Base-by-base conservation (phyloP, 2,797 vertebrate species). In the Coreius guichenoti region DNA sequence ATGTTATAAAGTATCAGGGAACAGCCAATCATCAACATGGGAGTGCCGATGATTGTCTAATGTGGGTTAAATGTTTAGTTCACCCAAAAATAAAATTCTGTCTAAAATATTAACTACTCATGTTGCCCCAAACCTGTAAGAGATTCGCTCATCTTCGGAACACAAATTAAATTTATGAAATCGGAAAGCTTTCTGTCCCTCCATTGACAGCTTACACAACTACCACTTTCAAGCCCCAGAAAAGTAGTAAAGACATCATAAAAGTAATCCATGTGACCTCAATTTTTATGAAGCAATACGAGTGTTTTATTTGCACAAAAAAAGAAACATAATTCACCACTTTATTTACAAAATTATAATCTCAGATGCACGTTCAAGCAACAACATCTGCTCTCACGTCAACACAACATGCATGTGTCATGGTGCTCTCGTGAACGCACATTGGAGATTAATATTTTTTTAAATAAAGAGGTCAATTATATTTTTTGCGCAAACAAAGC, bases 21-120 rank as follows among this genome's bases (percentile, higher is more conserved):
- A 45, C 13, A 47, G n/a, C n/a, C 26, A 82, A 31, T 31, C 8
- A 73, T 82, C 58, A 83, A n/a, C 56, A 76, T 36, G 56, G 21
- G 36, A 73, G 16, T n/a, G 58, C n/a, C 51, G 43, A 65, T 67
- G 72, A 75, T 65, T 83, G 58, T 83, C 31, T 67, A 83, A 83
- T 65, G 23, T 65, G 45, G 23, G 63, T 13, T 54, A 49, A 49
- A 17, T 5, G 49, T 5, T 51, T 65, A 65, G 14, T 31, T 65
- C 29, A 31, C 3, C 63, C 63, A 65, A 31, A 63, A 65, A 65
- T 31, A 31, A 3, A 31, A 65, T 65, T 31, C n/a, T 29, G 61
- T 63, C 61, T 43, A 43, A 43, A 43, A 43, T 43, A 29, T 16
- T 3, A 65, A 7, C 7, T 1, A 31, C 26, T 29, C 26, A 31